Evolutionary conservation across 2,113 vertebrate genomes (phyloP), one percentile per base, ranked within the genome.

Genomic region (Poecile atricapillus): DNA sequence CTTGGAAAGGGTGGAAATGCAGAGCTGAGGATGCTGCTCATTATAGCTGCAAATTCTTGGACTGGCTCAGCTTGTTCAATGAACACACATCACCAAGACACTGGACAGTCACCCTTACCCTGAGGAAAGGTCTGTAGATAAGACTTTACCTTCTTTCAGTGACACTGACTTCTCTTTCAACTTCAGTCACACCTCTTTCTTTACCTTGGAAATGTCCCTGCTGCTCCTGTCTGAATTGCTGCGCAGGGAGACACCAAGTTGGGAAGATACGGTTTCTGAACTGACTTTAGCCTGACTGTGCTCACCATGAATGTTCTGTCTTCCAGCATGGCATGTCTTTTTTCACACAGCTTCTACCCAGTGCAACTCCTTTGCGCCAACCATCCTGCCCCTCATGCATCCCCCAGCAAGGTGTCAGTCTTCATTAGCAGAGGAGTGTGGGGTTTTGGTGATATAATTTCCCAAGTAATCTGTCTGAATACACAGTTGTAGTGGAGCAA

Each of bases 261-360:
- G 39, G 56, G 33, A 91, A 25, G 50, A 46, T 11, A 25, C 0
- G 41, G 35, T 55, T 94, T 78, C 68, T 63, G 59, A 78, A 27
- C 19, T 47, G 60, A 63, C 87, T 81, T 67, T 4, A 67, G 24
- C 62, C 69, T 59, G 81, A 64, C 60, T 67, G 19, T 59, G 50
- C 69, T 74, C 60, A 33, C 24, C 0, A 0, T 10, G 35, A 25
- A 80, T 1, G 1, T 80, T 65, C 43, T 81, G n/a, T 64, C 27
- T 78, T 69, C 55, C 59, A 43, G 73, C 30, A 70, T 0, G 13
- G 33, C 44, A 23, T 20, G 9, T 56, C 78, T 69, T 28, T 9
- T 73, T 78, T 60, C 22, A 59, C 1, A 1, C 24, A 79, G 47
- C 10, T 30, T 71, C 56, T 46, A 60, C 50, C 9, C 33, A 65